Conservation (phyloP, 2,797 vertebrate genomes). For the Cynodonichthys magdalenae region DNA sequence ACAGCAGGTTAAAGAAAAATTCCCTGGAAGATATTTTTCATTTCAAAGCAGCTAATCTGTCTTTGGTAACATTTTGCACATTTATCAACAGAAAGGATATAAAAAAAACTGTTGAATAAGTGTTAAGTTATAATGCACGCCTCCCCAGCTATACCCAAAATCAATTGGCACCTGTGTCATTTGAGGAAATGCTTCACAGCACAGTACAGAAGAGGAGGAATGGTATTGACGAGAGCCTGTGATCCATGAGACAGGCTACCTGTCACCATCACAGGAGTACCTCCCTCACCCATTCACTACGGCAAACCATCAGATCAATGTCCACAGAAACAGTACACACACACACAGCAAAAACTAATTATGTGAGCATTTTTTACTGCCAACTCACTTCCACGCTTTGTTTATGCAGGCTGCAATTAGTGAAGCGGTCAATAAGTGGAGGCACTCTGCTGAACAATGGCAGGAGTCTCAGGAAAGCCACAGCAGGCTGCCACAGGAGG, state of each 20-base stretch:
- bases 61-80: slow-evolving; percentile 28
- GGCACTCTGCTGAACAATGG: slow-evolving; percentile 66
- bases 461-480: slow-evolving; percentile 42
- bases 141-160: slow-evolving; percentile 51
- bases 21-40: slow-evolving; percentile 1
- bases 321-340: slow-evolving; percentile 56
- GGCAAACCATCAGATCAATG: slow-evolving; percentile 80
- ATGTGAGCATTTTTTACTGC: slow-evolving; percentile 77
- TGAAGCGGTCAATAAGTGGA: slow-evolving; percentile 86
- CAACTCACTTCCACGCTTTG: slow-evolving; percentile 73
- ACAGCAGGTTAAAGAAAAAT: background rate
- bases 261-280: slow-evolving; percentile 69
- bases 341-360: slow-evolving; percentile 80
- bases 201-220: slow-evolving; percentile 55
- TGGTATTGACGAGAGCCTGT: slow-evolving; percentile 73
- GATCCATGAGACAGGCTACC: slow-evolving; percentile 81
- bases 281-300: slow-evolving; percentile 66
- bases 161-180: slow-evolving; percentile 73
- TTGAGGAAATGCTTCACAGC: slow-evolving; percentile 64
- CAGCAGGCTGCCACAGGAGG: slow-evolving; percentile 16
- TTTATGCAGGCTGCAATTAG: slow-evolving; percentile 86
- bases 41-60: slow-evolving; percentile 6
- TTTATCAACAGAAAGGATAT: slow-evolving; percentile 3
- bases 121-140: slow-evolving; percentile 54
- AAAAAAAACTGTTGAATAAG: slow-evolving; percentile 20